Evolutionary conservation across 2,888 invertebrate genomes (phyloP).

Genomic region (Amblyjoppa fuscipennis): DNA sequence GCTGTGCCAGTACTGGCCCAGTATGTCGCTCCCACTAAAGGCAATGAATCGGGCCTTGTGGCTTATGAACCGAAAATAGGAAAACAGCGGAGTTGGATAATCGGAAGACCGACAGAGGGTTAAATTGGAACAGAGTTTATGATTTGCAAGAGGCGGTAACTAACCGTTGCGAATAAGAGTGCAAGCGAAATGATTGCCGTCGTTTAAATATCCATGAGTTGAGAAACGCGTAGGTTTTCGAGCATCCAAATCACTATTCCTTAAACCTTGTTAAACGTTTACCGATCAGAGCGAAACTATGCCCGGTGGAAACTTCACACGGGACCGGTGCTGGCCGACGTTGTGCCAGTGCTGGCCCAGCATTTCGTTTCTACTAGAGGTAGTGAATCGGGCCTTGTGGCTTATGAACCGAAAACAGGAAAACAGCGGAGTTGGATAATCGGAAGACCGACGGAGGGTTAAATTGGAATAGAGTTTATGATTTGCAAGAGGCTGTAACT

Average conservation of each 20-base stretch:
- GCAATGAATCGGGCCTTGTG: too few relatives aligned
- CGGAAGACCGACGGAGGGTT: too few relatives aligned
- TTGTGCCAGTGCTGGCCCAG: too few relatives aligned
- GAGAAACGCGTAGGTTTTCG: slow-evolving; percentile 11
- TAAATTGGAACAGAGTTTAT: neutral
- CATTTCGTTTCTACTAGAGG: too few relatives aligned
- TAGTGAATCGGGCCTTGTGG: too few relatives aligned
- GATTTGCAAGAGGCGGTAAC: neutral
- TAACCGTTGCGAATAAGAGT: slow-evolving; percentile 37
- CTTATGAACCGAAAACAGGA: too few relatives aligned
- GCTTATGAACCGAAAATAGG: too few relatives aligned
- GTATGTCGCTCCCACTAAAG: too few relatives aligned
- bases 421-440: neutral
- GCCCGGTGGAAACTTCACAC: neutral
- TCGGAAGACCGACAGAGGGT: too few relatives aligned
- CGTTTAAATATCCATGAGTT: slow-evolving; percentile 23
- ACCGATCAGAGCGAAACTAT: too few relatives aligned
- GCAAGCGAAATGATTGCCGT: slow-evolving; percentile 1
- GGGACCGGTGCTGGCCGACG: too few relatives aligned
- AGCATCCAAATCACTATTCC: neutral
- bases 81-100: neutral
- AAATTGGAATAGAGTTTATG: neutral
- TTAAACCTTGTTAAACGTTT: neutral
- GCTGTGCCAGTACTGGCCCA: too few relatives aligned
- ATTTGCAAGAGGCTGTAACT: neutral